Base-by-base conservation (phyloP, 2,113 vertebrate species). In the Grammomys dolichurus region DNA sequence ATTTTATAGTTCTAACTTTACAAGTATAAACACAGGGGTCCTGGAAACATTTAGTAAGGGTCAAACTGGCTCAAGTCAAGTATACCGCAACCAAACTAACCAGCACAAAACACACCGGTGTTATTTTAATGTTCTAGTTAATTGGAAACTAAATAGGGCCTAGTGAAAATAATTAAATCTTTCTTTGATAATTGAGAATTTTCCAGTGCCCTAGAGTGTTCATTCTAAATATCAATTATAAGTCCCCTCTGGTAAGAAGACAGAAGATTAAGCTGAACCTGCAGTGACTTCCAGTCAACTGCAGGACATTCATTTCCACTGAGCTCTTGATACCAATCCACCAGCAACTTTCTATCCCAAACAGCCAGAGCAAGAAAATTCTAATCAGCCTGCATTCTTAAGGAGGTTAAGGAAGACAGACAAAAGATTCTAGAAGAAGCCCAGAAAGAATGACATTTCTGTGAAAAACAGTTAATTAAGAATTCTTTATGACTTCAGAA, bases 111-210 rank as follows among this genome's bases (percentile, higher is more conserved):
- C 33, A 7, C 28, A 24, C 36, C 84, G 65, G 1, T 7, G 22
- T 81, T 87, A 93, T 70, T 93, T 95, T 80, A 93, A 65, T 60
- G 75, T 67, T 89, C 95, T 94, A 85, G 82, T 88, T 96, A 94
- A 94, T 20, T 89, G 96, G 51, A 26, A 93, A 87, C 84, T 84
- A 94, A 96, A 89, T 9, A 92, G 75, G n/a, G 43, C 88, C 87
- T 93, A 73, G n/a, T 76, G 93, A 78, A 91, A 43, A 63, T 97
- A 95, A 96, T 94, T 95, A 95, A 98, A 90, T 95, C 91, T 94
- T 91, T 94, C 94, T 95, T 69, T 90, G 86, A 95, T 95, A 85
- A 94, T 36, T 56, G 87, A 96, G 95, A 96, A 91, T 87, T 78
- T 70, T 90, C 78, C 5, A 28, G 19, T 70, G 85, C 93, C 95